Evolutionary conservation across 2,113 vertebrate species (phyloP).

Genomic region (Meles meles): DNA sequence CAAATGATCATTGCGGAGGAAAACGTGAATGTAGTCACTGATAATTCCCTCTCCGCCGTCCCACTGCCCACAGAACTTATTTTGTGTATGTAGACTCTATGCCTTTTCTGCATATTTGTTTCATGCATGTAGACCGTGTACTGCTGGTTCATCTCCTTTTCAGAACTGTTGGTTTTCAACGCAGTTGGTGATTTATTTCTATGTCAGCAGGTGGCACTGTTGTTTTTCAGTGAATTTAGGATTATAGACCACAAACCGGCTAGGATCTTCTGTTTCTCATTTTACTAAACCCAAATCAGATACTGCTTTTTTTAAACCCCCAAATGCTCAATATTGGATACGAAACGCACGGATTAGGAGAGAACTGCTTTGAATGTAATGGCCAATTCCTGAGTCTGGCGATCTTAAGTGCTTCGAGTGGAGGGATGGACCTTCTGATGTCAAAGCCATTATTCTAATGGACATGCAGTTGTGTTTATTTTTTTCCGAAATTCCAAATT

Average conservation of each 20-base stretch:
- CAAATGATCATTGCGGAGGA: neutral
- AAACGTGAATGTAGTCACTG: neutral
- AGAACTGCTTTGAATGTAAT: neutral
- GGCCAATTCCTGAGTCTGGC: neutral
- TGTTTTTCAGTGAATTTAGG: conserved; percentile 47
- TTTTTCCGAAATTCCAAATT: neutral
- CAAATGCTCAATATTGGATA: neutral
- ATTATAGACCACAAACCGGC: neutral
- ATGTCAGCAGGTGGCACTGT: conserved; percentile 82
- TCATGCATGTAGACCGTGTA: neutral
- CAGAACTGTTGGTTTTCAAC: neutral
- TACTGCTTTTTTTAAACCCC: neutral
- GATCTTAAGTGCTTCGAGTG: neutral
- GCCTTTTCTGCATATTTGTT: neutral
- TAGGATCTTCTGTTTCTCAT: neutral
- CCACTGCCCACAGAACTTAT: neutral
- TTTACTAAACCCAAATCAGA: neutral
- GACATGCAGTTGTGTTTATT: neutral
- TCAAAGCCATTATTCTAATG: neutral
- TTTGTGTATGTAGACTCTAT: neutral
- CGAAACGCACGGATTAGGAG: neutral
- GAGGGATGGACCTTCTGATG: neutral
- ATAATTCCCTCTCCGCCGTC: neutral
- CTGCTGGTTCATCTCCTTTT: neutral
- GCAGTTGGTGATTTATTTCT: neutral